These are phyloP conservation scores for Acanthosepion esculentum DNA, from an alignment of 2,888 invertebrate genomes.

Conservation along the genomic window DNA sequence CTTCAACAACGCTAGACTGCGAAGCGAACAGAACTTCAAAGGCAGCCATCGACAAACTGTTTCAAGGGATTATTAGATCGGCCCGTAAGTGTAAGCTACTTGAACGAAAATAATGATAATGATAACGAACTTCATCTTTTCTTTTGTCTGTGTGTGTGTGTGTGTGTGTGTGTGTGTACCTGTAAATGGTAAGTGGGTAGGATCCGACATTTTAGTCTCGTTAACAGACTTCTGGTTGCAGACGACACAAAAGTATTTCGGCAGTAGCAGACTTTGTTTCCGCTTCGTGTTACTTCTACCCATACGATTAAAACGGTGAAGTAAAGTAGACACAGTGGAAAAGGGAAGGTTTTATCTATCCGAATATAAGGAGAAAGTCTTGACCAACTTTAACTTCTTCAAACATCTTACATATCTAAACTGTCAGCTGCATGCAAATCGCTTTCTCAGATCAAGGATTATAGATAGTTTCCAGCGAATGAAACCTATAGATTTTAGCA, in stretches of 20 bases:
- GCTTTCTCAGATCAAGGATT: no score
- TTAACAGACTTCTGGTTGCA: background rate
- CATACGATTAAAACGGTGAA: background rate
- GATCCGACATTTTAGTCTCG: background rate
- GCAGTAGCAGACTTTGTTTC: background rate
- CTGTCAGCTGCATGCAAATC: no score
- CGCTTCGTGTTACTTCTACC: background rate
- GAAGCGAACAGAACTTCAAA: background rate
- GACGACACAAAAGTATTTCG: background rate
- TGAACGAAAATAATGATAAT: background rate
- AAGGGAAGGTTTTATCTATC: background rate
- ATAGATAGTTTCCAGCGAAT: no score
- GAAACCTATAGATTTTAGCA: no score
- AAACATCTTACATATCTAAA: no score
- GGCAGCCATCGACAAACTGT: background rate
- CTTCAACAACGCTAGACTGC: conserved; percentile 9
- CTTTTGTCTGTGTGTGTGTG: background rate
- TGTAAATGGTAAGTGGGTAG: background rate
- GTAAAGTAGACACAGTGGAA: background rate
- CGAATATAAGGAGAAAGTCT: no score
- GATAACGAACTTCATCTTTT: background rate
- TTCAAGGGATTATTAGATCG: conserved; percentile 33
- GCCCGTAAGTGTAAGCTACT: conserved; percentile 33
- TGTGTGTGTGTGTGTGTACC: background rate
- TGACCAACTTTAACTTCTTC: no score